phyloP scores from a whole-genome alignment of 2,113 vertebrate genomes.

The Phaethon lepturus region DNA sequence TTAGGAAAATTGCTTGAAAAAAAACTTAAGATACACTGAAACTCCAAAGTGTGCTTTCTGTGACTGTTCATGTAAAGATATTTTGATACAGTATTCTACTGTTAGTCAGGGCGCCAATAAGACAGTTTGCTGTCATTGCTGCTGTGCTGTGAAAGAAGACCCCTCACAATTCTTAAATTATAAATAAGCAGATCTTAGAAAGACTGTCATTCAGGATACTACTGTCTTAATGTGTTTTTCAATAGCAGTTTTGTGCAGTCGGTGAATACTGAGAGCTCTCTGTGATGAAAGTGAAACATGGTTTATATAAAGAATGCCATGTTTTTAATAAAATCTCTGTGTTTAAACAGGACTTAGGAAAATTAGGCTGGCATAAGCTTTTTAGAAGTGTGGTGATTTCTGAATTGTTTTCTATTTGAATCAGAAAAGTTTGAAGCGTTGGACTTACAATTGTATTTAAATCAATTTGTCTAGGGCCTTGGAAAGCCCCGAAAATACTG shows the following conservation, averaged over 20 bases:
- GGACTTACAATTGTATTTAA: background rate
- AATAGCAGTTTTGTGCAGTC: background rate
- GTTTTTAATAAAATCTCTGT: background rate
- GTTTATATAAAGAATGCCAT: background rate
- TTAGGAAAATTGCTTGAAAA: background rate
- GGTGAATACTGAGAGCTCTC: background rate
- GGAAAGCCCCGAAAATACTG: background rate
- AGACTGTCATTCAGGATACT: background rate
- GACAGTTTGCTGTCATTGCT: background rate
- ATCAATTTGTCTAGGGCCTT: background rate
- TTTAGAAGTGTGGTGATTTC: background rate
- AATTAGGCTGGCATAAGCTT: background rate
- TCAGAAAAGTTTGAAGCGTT: background rate
- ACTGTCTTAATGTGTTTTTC: background rate
- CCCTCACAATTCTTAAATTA: background rate
- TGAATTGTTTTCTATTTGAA: background rate
- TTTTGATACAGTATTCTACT: background rate
- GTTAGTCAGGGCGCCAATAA: rapidly evolving
- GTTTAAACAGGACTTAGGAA: background rate
- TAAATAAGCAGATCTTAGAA: background rate
- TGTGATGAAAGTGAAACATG: background rate
- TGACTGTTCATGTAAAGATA: background rate
- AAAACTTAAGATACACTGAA: background rate
- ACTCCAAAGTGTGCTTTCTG: background rate
- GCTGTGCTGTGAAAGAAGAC: background rate